These are phyloP conservation scores for Rhagoletis zephyria DNA, from an alignment of 1,140 invertebrate species.

Conservation along the genomic window DNA sequence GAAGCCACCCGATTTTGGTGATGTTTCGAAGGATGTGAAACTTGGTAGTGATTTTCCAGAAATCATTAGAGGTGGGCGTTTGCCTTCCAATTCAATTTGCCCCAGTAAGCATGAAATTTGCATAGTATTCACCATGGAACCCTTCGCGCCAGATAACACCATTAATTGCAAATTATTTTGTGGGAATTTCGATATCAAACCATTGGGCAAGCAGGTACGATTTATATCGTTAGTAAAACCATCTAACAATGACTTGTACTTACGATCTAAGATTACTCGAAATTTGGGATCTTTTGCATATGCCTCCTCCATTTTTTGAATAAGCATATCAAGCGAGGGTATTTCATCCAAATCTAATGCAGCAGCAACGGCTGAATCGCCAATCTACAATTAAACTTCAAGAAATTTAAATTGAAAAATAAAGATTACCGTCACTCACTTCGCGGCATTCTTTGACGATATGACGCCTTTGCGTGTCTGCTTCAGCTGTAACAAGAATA, in stretches of 20 bases:
- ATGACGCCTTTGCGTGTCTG: constrained; percentile 82
- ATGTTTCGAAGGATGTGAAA: constrained; percentile 91
- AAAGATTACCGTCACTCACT: constrained; percentile 68
- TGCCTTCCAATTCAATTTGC: constrained; percentile 98
- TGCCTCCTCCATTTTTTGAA: constrained; percentile 81
- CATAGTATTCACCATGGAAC: constrained; percentile 95
- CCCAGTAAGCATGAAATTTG: constrained; percentile 97
- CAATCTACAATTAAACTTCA: constrained; percentile 37
- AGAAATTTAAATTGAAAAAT: background rate
- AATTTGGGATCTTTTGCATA: constrained; percentile 84
- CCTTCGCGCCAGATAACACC: constrained; percentile 98
- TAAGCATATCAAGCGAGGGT: constrained; percentile 76
- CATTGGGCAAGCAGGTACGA: constrained; percentile 83
- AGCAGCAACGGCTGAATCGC: constrained; percentile 77
- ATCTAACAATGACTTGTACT: constrained; percentile 89
- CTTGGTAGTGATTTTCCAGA: constrained; percentile 92
- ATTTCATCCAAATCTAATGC: constrained; percentile 80
- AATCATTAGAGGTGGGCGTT: constrained; percentile 94
- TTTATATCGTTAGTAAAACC: constrained; percentile 92
- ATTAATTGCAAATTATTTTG: constrained; percentile 97
- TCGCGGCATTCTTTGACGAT: constrained; percentile 80
- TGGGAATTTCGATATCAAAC: constrained; percentile 90
- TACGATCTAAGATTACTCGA: constrained; percentile 84
- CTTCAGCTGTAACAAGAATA: constrained; percentile 86
- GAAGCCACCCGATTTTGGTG: constrained; percentile 95